These are phyloP conservation scores for Empidonax alnorum DNA, from an alignment of 2,113 vertebrate genomes.

Conservation along the genomic window DNA sequence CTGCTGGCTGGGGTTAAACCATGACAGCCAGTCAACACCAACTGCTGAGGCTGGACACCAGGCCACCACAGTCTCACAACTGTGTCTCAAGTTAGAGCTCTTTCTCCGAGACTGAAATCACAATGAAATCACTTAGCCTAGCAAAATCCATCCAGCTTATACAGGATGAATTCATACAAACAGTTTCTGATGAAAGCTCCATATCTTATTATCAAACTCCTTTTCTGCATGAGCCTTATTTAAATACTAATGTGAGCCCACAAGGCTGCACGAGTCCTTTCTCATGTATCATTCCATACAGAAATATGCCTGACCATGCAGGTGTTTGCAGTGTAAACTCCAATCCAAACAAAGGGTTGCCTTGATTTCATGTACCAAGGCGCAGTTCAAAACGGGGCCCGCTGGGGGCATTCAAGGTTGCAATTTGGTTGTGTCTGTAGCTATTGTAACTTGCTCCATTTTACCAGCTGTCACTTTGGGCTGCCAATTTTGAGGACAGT, in stretches of 20 bases:
- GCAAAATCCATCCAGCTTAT: not conserved
- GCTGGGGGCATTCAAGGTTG: not conserved
- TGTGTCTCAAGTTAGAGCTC: not conserved
- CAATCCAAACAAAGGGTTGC: not conserved
- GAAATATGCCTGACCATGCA: not conserved
- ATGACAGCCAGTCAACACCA: not conserved
- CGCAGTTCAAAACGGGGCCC: not conserved
- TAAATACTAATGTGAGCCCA: not conserved
- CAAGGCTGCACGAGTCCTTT: not conserved
- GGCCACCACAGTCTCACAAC: too few relatives aligned
- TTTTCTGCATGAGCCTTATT: not conserved
- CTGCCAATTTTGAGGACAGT: not conserved
- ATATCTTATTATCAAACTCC: not conserved
- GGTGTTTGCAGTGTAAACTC: not conserved
- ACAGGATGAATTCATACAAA: not conserved
- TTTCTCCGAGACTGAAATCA: not conserved
- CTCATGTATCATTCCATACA: not conserved
- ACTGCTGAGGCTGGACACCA: not conserved
- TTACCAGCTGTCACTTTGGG: not conserved
- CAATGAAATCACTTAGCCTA: not conserved
- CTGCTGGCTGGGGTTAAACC: not conserved
- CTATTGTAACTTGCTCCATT: not conserved
- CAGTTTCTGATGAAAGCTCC: not conserved
- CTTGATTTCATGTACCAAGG: not conserved
- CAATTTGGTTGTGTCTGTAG: rapidly evolving